Base-by-base conservation (phyloP, 1,140 invertebrate species). In the Platorchestia sp. region DNA sequence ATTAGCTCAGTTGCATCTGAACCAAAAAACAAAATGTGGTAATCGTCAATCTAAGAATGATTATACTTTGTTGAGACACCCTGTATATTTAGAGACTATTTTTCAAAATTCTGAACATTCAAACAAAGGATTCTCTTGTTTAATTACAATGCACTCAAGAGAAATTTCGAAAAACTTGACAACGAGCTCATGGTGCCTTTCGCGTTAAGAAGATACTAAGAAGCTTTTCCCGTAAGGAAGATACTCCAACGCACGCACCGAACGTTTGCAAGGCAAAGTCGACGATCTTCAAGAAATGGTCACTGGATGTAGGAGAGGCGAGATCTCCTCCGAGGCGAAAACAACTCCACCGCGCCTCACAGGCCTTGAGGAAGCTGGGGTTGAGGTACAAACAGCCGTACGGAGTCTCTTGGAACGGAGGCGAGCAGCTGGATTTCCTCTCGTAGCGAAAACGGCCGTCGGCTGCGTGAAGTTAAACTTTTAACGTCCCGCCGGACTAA, bases 351-450 rank as follows among this genome's bases (percentile, higher is more conserved):
- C 87, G 22, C 14, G 87, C 87, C 87, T 89, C 41, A 27, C 87
- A 89, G 5, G 87, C 41, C 87, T 7, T 36, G 3, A 42, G 7
- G 0, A 5, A 0, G 41, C 27, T 43, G 0, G 14, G 41, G 87
- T 89, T 89, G n/a, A 42, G 87, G 87, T 42, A 89, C 87, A 89
- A 22, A 41, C 87, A 89, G 87, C 87, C 87, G 43, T 89, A 89
- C 41, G 3, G 0, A 0, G 87, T 89, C 87, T 42, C 43, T 42
- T 5, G 3, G 87, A 89, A 89, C 41, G 87, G 87, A 42, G 41
- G 3, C n/a, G n/a, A 16, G 41, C 87, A 89, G 5, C 27, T 43
- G n/a, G 87, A 5, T 19, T 14, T 14, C 87, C 42, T 89, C 27
- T 41, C 0, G 43, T 42, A 44, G 6, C 14, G 10, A 14, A 89